phyloP scores from a whole-genome alignment of 2,797 vertebrate genomes.

The Pangasius djambal region DNA sequence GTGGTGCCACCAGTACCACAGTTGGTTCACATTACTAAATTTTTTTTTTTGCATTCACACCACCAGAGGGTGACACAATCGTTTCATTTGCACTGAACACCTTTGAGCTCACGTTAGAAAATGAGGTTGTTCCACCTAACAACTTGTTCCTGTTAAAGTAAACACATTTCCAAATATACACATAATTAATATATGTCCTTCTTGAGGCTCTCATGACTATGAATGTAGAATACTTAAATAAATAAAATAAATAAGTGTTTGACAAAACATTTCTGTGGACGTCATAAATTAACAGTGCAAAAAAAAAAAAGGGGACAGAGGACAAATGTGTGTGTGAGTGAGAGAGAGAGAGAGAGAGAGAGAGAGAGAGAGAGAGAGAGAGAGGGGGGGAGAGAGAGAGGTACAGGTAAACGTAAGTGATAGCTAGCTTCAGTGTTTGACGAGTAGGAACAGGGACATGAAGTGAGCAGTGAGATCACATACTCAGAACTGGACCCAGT shows the following conservation, averaged over 20 bases:
- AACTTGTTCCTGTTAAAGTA: conserved; percentile 13
- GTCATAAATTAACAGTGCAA: not conserved
- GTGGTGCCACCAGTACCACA: not conserved
- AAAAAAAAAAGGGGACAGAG: not conserved
- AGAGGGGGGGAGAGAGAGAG: not conserved
- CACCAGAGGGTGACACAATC: conserved; percentile 38
- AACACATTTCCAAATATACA: conserved; percentile 31
- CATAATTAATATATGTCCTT: conserved; percentile 22
- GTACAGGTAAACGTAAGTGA: not conserved
- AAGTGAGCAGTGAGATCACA: not conserved
- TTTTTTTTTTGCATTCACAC: conserved; percentile 21
- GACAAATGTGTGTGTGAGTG: not conserved
- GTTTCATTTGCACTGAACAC: conserved; percentile 12
- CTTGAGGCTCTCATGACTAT: not conserved
- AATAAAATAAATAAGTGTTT: conserved; percentile 3
- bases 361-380: not conserved
- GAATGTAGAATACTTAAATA: conserved; percentile 7
- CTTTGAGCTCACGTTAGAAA: not conserved
- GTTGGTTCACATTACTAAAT: not conserved
- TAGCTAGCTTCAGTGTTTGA: not conserved
- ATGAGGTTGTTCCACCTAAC: not conserved
- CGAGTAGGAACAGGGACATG: not conserved
- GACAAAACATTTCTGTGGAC: not conserved
- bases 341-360: not conserved
- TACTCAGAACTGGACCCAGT: conserved; percentile 80